Conservation (phyloP, 2,888 invertebrate species). For the Teleiodes luculella region DNA sequence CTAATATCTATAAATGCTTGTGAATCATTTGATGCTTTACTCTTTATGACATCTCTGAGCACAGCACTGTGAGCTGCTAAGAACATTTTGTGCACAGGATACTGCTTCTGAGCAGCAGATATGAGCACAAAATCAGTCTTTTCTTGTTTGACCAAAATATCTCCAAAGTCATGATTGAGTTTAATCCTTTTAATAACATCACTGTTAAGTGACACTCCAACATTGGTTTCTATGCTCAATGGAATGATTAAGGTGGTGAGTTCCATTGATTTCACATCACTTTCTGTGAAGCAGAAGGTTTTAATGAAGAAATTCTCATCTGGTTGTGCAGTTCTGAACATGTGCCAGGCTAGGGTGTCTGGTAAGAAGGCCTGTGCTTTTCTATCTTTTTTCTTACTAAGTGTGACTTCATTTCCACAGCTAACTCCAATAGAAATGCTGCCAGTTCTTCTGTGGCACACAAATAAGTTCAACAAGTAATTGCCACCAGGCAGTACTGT, state of each 20-base stretch:
- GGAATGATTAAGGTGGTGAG: constrained; percentile 46
- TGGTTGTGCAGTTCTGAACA: constrained; percentile 37
- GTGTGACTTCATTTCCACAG: constrained; percentile 30
- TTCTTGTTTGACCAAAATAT: constrained; percentile 38
- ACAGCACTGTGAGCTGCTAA: constrained; percentile 54
- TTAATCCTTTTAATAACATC: constrained; percentile 48
- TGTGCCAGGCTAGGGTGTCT: constrained; percentile 32
- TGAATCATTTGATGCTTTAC: constrained; percentile 26
- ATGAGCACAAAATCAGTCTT: constrained; percentile 49
- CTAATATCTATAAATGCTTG: constrained; percentile 40
- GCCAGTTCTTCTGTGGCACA: constrained; percentile 46
- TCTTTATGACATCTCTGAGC: constrained; percentile 43
- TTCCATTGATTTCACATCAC: constrained; percentile 29
- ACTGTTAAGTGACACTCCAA: constrained; percentile 37
- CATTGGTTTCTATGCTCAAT: constrained; percentile 39
- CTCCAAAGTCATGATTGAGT: constrained; percentile 44
- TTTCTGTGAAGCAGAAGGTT: constrained; percentile 44
- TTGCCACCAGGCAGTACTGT: constrained; percentile 45
- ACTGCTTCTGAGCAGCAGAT: constrained; percentile 43
- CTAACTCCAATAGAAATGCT: constrained; percentile 46
- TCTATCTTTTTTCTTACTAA: constrained; percentile 20
- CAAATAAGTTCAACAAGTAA: constrained; percentile 55
- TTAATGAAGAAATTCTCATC: constrained; percentile 50
- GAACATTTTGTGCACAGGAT: constrained; percentile 52
- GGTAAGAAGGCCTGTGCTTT: constrained; percentile 26